phyloP scores from a whole-genome alignment of 2,888 invertebrate genomes.

The Drosophila quinaria region DNA sequence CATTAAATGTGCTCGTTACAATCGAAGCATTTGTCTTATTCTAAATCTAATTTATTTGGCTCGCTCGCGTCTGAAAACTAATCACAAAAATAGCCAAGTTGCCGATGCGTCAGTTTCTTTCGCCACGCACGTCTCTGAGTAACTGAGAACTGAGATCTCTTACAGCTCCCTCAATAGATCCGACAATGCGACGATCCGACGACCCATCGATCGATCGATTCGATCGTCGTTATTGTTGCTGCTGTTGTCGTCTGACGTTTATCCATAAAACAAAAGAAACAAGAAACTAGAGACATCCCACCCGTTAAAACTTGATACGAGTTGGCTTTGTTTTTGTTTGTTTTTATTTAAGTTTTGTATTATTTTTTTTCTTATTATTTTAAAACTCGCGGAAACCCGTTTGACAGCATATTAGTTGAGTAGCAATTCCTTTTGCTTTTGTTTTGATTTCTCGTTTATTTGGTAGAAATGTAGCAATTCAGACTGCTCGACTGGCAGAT shows the following conservation, averaged over 20 bases:
- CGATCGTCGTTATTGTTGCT: conserved; percentile 31
- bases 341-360: conserved; percentile 27
- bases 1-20: conserved; percentile 20
- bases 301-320: conserved; percentile 45
- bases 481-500: neutral
- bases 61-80: conserved; percentile 21
- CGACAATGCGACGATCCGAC: neutral
- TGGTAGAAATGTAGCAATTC: neutral
- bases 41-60: conserved; percentile 20
- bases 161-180: conserved; percentile 31
- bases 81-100: conserved; percentile 63
- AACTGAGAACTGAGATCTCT: conserved; percentile 58
- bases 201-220: conserved; percentile 51
- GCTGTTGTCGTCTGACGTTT: conserved; percentile 38
- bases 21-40: conserved; percentile 17
- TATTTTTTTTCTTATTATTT: conserved; percentile 4
- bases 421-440: conserved; percentile 19
- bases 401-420: conserved; percentile 56
- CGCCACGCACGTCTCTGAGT: conserved; percentile 43
- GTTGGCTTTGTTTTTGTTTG: conserved; percentile 36
- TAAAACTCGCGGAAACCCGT: conserved; percentile 47
- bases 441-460: conserved; percentile 17
- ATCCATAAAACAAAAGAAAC: conserved; percentile 33
- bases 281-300: conserved; percentile 15
- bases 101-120: conserved; percentile 57